A percentile compares a stretch with the other conserved stretches of the same genome.
phyloP scores from a whole-genome alignment of 2,888 invertebrate species.

The Drosophila borealis region DNA sequence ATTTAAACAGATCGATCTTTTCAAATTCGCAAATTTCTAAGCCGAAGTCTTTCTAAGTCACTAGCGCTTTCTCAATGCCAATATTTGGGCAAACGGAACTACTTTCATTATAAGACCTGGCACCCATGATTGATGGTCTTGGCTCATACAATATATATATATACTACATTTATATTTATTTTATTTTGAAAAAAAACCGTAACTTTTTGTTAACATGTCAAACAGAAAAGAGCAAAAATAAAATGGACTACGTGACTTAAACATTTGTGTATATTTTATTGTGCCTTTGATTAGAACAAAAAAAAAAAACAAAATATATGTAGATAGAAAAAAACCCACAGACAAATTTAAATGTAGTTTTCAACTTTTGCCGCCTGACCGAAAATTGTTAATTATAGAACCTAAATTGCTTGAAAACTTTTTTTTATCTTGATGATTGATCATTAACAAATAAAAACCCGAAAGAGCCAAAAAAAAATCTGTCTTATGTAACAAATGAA shows the following conservation, averaged over 20 bases:
- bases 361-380: slow-evolving; percentile 56
- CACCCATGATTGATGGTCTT: slow-evolving; percentile 62
- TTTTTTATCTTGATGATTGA: slow-evolving; percentile 75
- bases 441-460: slow-evolving; percentile 61
- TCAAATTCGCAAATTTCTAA: background rate
- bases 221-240: slow-evolving; percentile 18
- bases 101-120: slow-evolving; percentile 52
- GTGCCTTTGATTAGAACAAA: slow-evolving; percentile 55
- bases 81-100: slow-evolving; percentile 53
- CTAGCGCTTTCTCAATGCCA: slow-evolving; percentile 51
- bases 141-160: slow-evolving; percentile 3
- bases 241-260: slow-evolving; percentile 72
- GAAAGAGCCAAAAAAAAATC: slow-evolving; percentile 46
- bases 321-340: slow-evolving; percentile 1
- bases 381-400: slow-evolving; percentile 74
- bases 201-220: slow-evolving; percentile 41
- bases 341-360: slow-evolving; percentile 63
- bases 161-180: slow-evolving; percentile 1
- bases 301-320: slow-evolving; percentile 1
- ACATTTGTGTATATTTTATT: slow-evolving; percentile 34
- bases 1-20: no score
- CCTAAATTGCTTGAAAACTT: slow-evolving; percentile 68
- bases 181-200: slow-evolving; percentile 27
- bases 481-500: slow-evolving; percentile 76
- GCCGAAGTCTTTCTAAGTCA: background rate